These are phyloP conservation scores for Climacteris rufus DNA, from an alignment of 2,113 vertebrate species.

Conservation along the genomic window DNA sequence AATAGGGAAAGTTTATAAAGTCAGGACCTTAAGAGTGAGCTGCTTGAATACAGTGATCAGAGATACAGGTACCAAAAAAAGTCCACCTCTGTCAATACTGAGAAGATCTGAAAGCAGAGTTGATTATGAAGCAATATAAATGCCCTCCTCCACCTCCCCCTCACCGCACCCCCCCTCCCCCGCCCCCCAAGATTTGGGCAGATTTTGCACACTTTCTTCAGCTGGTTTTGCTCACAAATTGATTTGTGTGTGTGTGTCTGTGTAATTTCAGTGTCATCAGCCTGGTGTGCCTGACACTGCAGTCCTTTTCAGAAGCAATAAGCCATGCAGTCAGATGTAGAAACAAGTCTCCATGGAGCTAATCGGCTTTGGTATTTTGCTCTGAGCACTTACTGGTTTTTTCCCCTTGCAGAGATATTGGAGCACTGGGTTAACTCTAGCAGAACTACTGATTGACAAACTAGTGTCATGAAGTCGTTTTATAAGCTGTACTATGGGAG, in stretches of 20 bases:
- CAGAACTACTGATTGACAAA: conserved; percentile 38
- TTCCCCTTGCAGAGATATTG: not conserved
- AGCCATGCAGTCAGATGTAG: conserved; percentile 30
- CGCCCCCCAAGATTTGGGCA: not conserved
- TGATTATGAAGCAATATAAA: not conserved
- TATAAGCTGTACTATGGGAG: not conserved
- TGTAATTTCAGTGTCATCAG: conserved; percentile 12
- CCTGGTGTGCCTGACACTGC: not conserved
- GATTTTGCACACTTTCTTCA: not conserved
- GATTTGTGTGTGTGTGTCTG: not conserved
- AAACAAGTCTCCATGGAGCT: conserved; percentile 57
- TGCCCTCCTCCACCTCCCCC: no score
- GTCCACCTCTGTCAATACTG: not conserved
- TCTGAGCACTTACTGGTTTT: not conserved
- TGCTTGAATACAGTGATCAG: not conserved
- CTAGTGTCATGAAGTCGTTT: not conserved
- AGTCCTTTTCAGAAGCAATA: conserved; percentile 33
- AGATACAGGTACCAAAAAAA: not conserved
- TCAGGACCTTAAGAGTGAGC: not conserved
- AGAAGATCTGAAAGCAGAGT: not conserved
- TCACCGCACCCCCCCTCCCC: no score
- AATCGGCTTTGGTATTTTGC: conserved; percentile 33
- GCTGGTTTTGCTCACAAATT: not conserved
- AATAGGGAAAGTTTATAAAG: not conserved
- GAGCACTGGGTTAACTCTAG: not conserved